Conservation (phyloP, 1,140 invertebrate genomes). For the Macrostomum lignano region DNA sequence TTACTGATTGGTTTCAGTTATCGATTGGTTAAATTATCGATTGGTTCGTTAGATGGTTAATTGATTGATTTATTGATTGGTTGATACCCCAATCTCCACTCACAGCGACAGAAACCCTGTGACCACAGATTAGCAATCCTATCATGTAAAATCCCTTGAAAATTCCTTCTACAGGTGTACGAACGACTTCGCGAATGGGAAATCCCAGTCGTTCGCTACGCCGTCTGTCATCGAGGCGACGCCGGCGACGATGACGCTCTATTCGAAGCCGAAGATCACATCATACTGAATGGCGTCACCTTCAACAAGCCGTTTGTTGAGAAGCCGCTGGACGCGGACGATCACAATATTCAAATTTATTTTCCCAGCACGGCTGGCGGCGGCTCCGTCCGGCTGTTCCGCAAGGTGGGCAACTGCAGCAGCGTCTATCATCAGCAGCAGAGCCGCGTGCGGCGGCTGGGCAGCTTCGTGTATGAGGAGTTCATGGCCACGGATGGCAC, state of each 20-base stretch:
- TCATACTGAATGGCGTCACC: constrained; percentile 62
- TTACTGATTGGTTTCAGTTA: too few relatives aligned
- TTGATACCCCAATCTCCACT: too few relatives aligned
- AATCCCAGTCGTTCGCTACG: constrained; percentile 86
- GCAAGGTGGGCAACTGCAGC: constrained; percentile 85
- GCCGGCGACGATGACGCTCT: constrained; percentile 63
- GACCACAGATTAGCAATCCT: constrained; percentile 35
- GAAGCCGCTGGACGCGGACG: constrained; percentile 85
- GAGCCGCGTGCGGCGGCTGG: constrained; percentile 70
- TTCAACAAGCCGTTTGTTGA: constrained; percentile 99
- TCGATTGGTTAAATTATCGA: too few relatives aligned
- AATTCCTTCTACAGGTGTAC: too few relatives aligned
- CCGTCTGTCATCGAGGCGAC: constrained; percentile 52
- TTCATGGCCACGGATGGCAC: constrained; percentile 99
- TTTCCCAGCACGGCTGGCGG: constrained; percentile 87
- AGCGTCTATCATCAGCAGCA: constrained; percentile 91
- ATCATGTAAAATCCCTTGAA: too few relatives aligned
- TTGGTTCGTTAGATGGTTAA: too few relatives aligned
- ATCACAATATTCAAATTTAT: constrained; percentile 99
- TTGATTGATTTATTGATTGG: too few relatives aligned
- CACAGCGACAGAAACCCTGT: too few relatives aligned
- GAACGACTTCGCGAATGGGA: constrained; percentile 66
- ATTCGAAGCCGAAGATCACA: constrained; percentile 85
- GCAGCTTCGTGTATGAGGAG: constrained; percentile 97
- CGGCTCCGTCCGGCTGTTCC: constrained; percentile 74